Base-by-base conservation (phyloP, 2,888 invertebrate species). In the Nycteola revayana region DNA sequence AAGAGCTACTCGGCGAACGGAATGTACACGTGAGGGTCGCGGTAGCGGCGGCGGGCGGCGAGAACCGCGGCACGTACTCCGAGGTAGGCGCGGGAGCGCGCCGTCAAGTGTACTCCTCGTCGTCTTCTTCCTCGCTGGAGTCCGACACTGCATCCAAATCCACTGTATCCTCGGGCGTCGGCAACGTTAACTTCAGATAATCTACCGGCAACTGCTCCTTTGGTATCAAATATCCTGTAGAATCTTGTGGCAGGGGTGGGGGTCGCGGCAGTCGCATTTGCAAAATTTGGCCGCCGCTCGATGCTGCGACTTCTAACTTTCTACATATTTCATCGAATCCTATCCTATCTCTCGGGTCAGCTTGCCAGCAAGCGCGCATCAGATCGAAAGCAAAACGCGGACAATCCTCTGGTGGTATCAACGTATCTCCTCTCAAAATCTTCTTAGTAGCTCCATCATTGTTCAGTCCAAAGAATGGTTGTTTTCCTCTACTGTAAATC, bases 401-500 rank as follows among this genome's bases (percentile, higher is more conserved):
- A 61, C 94, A 94, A 56, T 94, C 93, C 43, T 94, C 93, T 0
- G 96, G 95, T 1, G 95, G 94, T 18, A 94, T 93, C 29, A 96
- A 82, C 67, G 95, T 91, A 41, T 94, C 94, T 2, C 95, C 95
- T 60, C 86, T 94, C 9, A 95, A 88, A 43, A 96, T 94, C 34
- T 96, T 82, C 54, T 94, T 94, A 7, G 95, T 92, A 0, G 94
- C 95, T 68, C 96, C 96, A 60, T 96, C 96, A 72, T 97, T 97
- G 46, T 94, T 94, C 70, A 95, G 95, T 0, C 96, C 97, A 69
- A 94, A 97, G 74, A 97, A 97, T 0, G 98, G 98, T 66, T 97
- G 96, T 58, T 95, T 94, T n/a, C 96, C 98, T 55, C 93, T 93
- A 51, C 95, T 95, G 85, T 95, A 98, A 36, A 97, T 94, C 78